These are phyloP conservation scores for Bungarus multicinctus DNA, from an alignment of 2,113 vertebrate genomes.

Conservation along the genomic window DNA sequence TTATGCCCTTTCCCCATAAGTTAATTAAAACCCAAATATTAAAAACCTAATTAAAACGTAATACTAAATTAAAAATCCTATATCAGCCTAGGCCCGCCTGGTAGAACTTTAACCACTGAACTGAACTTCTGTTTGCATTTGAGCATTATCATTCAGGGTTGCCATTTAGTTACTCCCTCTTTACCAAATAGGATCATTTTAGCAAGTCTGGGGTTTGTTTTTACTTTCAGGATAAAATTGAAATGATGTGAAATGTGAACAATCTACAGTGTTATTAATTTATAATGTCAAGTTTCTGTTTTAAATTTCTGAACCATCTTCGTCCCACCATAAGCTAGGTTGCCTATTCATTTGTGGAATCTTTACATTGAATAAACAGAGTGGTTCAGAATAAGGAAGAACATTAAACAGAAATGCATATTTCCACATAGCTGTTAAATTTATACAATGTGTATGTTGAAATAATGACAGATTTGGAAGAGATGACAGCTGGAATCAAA, in stretches of 20 bases:
- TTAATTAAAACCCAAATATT: no score
- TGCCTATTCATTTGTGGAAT: background rate
- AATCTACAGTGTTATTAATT: background rate
- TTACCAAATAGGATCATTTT: slow-evolving; percentile 8
- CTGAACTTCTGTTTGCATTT: background rate
- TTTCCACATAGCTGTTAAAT: background rate
- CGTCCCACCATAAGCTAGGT: no score
- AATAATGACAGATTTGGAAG: background rate
- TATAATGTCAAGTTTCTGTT: background rate
- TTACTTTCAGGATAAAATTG: background rate
- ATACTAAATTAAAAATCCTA: no score
- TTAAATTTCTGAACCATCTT: background rate
- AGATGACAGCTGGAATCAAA: background rate
- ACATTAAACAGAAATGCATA: background rate
- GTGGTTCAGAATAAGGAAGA: background rate
- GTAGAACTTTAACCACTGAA: background rate
- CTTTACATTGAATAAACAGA: background rate
- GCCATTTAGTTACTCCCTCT: background rate
- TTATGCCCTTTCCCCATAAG: no score
- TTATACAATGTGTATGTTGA: background rate
- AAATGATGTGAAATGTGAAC: background rate
- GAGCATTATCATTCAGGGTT: background rate
- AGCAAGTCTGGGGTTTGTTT: background rate
- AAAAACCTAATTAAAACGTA: no score
- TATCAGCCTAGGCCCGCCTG: no score